Evolutionary conservation across 2,888 invertebrate genomes (phyloP), one percentile per base, ranked within the genome.

Genomic region (Cremastinae sp.): DNA sequence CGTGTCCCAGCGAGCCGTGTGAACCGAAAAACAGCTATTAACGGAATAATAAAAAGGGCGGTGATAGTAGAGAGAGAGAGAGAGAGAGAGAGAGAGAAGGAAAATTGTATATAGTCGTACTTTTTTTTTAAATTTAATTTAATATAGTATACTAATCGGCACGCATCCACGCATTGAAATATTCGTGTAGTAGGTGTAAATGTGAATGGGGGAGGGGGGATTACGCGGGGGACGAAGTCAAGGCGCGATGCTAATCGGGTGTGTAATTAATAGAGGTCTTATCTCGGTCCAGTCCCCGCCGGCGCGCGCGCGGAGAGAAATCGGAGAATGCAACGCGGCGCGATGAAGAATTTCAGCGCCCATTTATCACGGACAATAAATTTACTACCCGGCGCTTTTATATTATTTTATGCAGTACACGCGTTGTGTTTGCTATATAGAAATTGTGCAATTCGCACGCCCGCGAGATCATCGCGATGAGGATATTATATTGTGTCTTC

Each of bases 211-310:
- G 34, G 7, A 16, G 0, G 14, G 2, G 41, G 53, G 41, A 38
- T 45, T 47, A 58, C 58, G 56, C 38, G 58, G 43, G 45, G 47
- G 56, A 56, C 47, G n/a, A n/a, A 28, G 49, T 68, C 49, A 58
- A 56, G n/a, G n/a, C 47, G n/a, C 47, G 68, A 68, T 68, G 68
- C 58, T 68, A 68, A 68, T 68, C 68, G 47, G 14, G 49, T 49
- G 47, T 68, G 68, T 68, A 68, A 68, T 68, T 68, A 68, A 68
- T 68, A 56, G 58, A 49, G 45, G 68, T 18, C 49, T 58, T 68
- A 58, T 68, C 58, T 36, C 8, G 22, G 54, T 47, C 58, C 58
- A 36, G 45, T 34, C 20, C 43, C 54, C 66, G 54, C 43, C 54
- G 45, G 47, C 20, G 68, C n/a, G n/a, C n/a, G n/a, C n/a, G 68